Percentiles rank a stretch among this genome's conserved stretches.
phyloP scores from a whole-genome alignment of 1,140 invertebrate species.

The Drosophila pandora region DNA sequence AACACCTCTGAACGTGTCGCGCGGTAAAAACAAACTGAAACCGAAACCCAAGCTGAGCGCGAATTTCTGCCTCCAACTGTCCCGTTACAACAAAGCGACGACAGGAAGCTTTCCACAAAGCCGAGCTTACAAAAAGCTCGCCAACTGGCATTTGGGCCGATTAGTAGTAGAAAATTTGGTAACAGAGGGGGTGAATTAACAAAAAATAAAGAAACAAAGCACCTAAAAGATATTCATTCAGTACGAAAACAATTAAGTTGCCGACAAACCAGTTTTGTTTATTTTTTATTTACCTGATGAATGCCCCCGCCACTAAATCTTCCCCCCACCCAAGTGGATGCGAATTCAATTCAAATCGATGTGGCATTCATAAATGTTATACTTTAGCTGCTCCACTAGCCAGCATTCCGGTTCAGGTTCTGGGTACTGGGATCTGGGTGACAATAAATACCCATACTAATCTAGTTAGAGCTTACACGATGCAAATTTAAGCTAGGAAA shows the following conservation, averaged over 20 bases:
- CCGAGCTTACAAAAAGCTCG: conserved; percentile 32
- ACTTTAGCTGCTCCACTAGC: conserved; percentile 4
- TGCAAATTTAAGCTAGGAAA: conserved; percentile 25
- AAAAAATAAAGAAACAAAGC: conserved; percentile 15
- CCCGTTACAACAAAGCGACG: conserved; percentile 37
- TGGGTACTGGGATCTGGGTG: neutral
- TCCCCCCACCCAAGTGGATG: conserved; percentile 9
- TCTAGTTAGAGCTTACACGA: conserved; percentile 4
- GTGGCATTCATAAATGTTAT: conserved; percentile 17
- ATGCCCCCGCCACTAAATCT: conserved; percentile 15
- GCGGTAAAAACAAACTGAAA: conserved; percentile 70
- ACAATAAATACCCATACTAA: conserved; percentile 6
- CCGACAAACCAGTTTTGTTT: conserved; percentile 39
- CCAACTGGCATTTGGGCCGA: conserved; percentile 29
- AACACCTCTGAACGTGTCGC: conserved; percentile 54
- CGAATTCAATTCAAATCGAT: conserved; percentile 8
- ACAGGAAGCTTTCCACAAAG: conserved; percentile 39
- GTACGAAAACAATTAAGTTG: conserved; percentile 27
- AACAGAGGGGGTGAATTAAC: conserved; percentile 11
- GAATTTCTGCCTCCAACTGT: conserved; percentile 19
- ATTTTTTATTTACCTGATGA: conserved; percentile 19
- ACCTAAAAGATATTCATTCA: conserved; percentile 34
- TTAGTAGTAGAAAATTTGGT: conserved; percentile 37
- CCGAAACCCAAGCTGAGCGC: conserved; percentile 32
- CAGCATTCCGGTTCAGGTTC: conserved; percentile 37